phyloP scores from a whole-genome alignment of 2,113 vertebrate genomes.

The Podilymbus podiceps region DNA sequence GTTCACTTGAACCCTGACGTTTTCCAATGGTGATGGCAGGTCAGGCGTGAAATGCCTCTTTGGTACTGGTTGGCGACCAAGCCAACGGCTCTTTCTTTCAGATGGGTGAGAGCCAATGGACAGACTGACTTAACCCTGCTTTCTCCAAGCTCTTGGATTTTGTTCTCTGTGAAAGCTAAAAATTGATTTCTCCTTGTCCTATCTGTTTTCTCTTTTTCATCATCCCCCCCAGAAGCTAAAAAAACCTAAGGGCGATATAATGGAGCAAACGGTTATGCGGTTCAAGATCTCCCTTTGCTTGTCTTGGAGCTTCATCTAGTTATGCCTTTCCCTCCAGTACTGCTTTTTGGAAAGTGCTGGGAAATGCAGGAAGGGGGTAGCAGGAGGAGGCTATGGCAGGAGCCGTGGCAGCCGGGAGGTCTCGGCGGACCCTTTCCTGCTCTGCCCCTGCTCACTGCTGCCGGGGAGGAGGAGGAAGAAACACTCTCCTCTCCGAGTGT shows the following conservation, averaged over 20 bases:
- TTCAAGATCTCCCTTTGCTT: not conserved
- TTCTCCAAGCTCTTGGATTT: not conserved
- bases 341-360: not conserved
- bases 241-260: not conserved
- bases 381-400: not conserved
- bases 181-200: not conserved
- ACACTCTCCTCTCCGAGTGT: not conserved
- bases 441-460: not conserved
- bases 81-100: not conserved
- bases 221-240: not conserved
- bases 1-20: not conserved
- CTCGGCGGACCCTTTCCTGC: not conserved
- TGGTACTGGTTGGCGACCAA: not conserved
- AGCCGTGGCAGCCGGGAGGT: not conserved
- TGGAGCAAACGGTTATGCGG: not conserved
- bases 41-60: not conserved
- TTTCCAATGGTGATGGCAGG: not conserved
- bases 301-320: not conserved
- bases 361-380: not conserved
- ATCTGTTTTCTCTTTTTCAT: not conserved
- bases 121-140: not conserved
- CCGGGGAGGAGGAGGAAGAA: not conserved
- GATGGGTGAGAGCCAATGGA: not conserved
- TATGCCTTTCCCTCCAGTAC: fast-evolving
- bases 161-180: not conserved